Base-by-base conservation (phyloP, 2,888 invertebrate species). In the Agapostemon virescens region DNA sequence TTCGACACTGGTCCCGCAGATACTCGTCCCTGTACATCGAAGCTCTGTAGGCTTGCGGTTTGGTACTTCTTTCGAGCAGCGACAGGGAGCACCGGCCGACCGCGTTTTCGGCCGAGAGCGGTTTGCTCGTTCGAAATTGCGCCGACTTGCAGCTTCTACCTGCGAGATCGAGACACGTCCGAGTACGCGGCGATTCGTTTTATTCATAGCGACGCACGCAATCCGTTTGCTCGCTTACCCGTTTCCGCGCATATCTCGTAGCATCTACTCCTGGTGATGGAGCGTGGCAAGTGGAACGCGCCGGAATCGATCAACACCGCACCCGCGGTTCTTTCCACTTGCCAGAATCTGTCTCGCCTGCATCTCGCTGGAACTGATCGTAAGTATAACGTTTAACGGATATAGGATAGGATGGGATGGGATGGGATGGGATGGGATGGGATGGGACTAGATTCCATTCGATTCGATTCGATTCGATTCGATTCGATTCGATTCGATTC, bases 1-100 rank as follows among this genome's bases (percentile, higher is more conserved):
- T 95, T 83, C 94, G 93, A 92, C 98, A 98, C 89, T 97, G 96
- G 92, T 96, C 97, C 92, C 97, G 97, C 87, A 97, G 95, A 91
- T 98, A 98, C 88, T 97, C 96, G 42, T 97, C 96, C 86, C 96
- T 95, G 88, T 95, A 95, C 89, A 95, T 95, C 2, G 96, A 95
- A 6, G 96, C 96, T 58, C 96, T 94, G 92, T 96, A 98, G 4
- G 96, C 95, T 89, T 96, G 96, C 0, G 97, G 96, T 85, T 95
- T 95, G 0, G 95, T 95, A 89, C 96, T 95, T 89, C 97, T 95
- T 90, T 97, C 96, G 87, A 96, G 95, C 72, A 94, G 93, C 90
- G 96, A 96, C 45, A 98, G 93, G 15, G 95, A 93, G 90, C 98
- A 98, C 84, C 93, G 94, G 17, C 97, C 96, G n/a, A 92, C 30